Evolutionary conservation across 53 echinoderm and acorn worm species (phyloP), one percentile per base, ranked within the genome.

Genomic region (Patiria pectinifera): DNA sequence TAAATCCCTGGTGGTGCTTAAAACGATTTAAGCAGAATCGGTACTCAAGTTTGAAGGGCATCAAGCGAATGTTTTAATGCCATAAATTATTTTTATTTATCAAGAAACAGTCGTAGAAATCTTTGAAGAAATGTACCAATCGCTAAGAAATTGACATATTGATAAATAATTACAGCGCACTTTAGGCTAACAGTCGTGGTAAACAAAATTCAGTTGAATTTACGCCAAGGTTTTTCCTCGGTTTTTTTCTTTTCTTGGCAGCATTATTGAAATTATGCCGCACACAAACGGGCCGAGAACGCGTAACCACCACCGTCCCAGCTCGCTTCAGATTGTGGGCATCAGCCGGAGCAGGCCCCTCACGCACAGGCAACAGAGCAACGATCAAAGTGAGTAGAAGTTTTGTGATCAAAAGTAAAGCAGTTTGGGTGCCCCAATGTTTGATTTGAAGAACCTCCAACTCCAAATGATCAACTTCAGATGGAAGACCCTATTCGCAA

Each of bases 211-310:
- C 53, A 0, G 53, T 53, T 53, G 2, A 53, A 53, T 53, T 35
- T 6, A 53, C 53, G 53, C 5, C 53, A 53, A 53, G 53, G 6
- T 53, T 53, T 49, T 53, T 53, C 53, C 53, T 53, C 8, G 53
- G 0, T 53, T 53, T 53, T 1, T 53, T 8, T 0, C 2, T 53
- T 53, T 5, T 53, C 6, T 66, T 11, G 4, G 61, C 82, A 97
- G 97, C 82, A 96, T 97, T 82, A 97, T 99, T 90, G 99, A 99
- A 93, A 97, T 99, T 47, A 91, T 99, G 86, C 99, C 99, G 21
- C 99, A 99, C 86, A 91, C 85, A 86, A 95, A 97, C 83, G 97
- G 97, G 59, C 96, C 97, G 45, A 87, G 99, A 83, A 95, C 97
- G 70, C 92, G 99, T 61, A 99, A 99, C 82, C 99, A 99, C 58